These are phyloP conservation scores for Ptychobarbus kaznakovi DNA, from an alignment of 2,797 vertebrate species.

Conservation along the genomic window DNA sequence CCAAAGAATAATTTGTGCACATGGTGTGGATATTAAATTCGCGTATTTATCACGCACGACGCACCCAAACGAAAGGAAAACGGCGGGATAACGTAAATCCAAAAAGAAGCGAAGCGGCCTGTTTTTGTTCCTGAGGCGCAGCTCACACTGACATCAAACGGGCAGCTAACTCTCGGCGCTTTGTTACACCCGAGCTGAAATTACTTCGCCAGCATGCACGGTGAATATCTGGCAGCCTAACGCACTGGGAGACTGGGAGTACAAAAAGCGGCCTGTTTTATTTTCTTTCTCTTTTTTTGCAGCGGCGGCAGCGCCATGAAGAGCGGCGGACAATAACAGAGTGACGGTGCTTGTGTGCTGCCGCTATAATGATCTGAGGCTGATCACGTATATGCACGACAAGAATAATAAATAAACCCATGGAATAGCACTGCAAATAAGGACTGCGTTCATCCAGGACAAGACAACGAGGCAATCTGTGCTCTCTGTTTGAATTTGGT, in stretches of 20 bases:
- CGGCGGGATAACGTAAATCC: slow-evolving; percentile 48
- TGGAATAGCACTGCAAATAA: slow-evolving; percentile 56
- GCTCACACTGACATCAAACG: slow-evolving; percentile 58
- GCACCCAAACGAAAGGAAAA: slow-evolving; percentile 54
- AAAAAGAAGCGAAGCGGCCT: slow-evolving; percentile 74
- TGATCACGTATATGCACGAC: slow-evolving; percentile 46
- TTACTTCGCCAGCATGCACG: neutral
- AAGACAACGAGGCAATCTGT: slow-evolving; percentile 41
- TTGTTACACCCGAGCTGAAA: neutral
- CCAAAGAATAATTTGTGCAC: slow-evolving; percentile 42
- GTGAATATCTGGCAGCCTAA: neutral
- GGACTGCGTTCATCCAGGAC: neutral
- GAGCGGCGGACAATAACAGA: slow-evolving; percentile 79
- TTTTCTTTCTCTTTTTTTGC: slow-evolving; percentile 27
- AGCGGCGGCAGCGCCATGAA: slow-evolving; percentile 73
- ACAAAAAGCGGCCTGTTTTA: slow-evolving; percentile 76
- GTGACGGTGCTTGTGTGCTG: slow-evolving; percentile 59
- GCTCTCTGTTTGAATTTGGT: slow-evolving; percentile 57
- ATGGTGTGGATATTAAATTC: slow-evolving; percentile 16
- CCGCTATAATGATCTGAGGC: slow-evolving; percentile 36
- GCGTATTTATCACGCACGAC: slow-evolving; percentile 38
- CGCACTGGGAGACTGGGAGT: slow-evolving; percentile 34
- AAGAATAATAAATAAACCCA: slow-evolving; percentile 50
- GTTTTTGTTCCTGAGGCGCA: slow-evolving; percentile 71
- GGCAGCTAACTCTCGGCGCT: slow-evolving; percentile 19